Percentiles rank a stretch among this genome's conserved stretches.
Evolutionary conservation across 2,888 invertebrate genomes (phyloP).

Genomic region (Diarsia brunnea): DNA sequence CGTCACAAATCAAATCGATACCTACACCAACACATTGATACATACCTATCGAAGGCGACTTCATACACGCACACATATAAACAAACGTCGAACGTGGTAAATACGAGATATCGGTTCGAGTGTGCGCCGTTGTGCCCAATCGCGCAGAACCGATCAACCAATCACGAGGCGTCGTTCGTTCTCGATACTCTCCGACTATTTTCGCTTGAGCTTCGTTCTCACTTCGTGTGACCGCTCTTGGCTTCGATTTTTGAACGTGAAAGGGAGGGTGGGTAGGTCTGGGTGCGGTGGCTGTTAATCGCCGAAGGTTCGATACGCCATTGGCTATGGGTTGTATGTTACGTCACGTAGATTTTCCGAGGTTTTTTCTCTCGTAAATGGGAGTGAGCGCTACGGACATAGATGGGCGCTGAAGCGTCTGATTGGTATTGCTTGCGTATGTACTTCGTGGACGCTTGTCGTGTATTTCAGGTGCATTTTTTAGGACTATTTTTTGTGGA

Average conservation of each 20-base stretch:
- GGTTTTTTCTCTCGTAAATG: conserved; percentile 81
- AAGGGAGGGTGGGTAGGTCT: conserved; percentile 71
- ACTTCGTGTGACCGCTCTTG: conserved; percentile 23
- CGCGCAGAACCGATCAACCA: conserved; percentile 91
- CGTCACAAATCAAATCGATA: conserved; percentile 73
- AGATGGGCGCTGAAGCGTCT: conserved; percentile 65
- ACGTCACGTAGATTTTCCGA: conserved; percentile 89
- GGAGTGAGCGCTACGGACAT: conserved; percentile 72
- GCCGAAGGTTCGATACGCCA: conserved; percentile 86
- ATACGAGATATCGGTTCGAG: conserved; percentile 89
- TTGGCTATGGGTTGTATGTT: conserved; percentile 83
- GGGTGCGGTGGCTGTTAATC: conserved; percentile 59
- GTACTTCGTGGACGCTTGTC: conserved; percentile 48
- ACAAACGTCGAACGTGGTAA: conserved; percentile 81
- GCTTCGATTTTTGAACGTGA: conserved; percentile 32
- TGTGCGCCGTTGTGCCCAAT: conserved; percentile 90
- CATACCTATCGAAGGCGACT: conserved; percentile 86
- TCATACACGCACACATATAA: conserved; percentile 76
- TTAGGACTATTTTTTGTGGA: conserved; percentile 19
- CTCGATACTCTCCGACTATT: conserved; percentile 80
- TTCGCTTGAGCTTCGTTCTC: conserved; percentile 63
- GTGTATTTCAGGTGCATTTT: conserved; percentile 44
- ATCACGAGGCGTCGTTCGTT: conserved; percentile 80
- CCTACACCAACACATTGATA: conserved; percentile 75
- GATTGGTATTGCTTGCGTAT: conserved; percentile 71